Evolutionary conservation across 2,113 vertebrate species (phyloP).

Genomic region (Tringa solitaria): DNA sequence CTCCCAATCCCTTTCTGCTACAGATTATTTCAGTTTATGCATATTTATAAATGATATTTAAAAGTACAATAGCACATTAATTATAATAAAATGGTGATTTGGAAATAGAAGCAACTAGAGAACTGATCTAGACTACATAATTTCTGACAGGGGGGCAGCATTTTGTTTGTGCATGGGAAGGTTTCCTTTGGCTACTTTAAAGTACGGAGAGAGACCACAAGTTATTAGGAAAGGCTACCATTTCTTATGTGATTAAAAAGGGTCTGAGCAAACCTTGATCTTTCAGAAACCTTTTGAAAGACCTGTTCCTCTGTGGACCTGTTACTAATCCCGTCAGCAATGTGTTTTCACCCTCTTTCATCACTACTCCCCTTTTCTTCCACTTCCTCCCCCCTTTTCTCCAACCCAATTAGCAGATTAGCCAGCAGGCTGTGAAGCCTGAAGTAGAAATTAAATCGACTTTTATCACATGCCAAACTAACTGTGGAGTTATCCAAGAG

Average conservation of each 20-base stretch:
- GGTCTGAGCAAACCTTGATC: neutral
- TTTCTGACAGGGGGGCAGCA: neutral
- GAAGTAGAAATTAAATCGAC: slow-evolving; percentile 18
- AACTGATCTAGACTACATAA: neutral
- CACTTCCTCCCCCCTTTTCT: neutral
- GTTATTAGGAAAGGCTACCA: neutral
- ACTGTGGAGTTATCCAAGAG: neutral
- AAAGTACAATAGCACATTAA: slow-evolving; percentile 33
- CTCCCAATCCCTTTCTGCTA: neutral
- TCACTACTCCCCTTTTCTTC: neutral
- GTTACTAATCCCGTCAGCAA: neutral
- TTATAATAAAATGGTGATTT: slow-evolving; percentile 14
- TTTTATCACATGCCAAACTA: slow-evolving; percentile 36
- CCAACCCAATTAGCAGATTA: slow-evolving; percentile 48
- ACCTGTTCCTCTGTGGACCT: neutral
- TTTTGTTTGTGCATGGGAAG: neutral
- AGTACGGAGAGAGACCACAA: neutral
- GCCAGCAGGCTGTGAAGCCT: slow-evolving; percentile 8
- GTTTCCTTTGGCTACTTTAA: neutral
- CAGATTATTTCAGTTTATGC: slow-evolving; percentile 31
- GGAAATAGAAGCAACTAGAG: neutral
- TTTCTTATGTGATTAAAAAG: neutral
- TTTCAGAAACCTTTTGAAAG: slow-evolving; percentile 11
- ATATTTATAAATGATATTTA: slow-evolving; percentile 52
- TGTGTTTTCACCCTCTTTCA: neutral